phyloP scores from a whole-genome alignment of 2,797 vertebrate species.

The Megaceryle alcyon region DNA sequence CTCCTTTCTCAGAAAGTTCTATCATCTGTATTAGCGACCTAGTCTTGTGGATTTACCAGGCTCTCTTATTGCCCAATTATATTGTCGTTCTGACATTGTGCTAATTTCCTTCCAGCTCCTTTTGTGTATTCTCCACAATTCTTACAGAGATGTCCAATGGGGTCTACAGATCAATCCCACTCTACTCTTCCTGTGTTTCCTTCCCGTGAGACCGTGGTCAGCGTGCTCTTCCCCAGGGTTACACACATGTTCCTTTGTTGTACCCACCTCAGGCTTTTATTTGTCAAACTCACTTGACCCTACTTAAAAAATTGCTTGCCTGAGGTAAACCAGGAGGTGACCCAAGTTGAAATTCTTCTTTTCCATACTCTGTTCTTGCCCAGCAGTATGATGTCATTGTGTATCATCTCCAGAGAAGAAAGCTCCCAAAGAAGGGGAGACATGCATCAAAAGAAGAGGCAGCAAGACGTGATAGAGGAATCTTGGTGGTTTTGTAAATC shows the following conservation, averaged over 20 bases:
- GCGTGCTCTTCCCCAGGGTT: neutral
- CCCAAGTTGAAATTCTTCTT: neutral
- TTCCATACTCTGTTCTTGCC: neutral
- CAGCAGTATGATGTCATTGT: neutral
- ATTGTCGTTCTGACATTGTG: neutral
- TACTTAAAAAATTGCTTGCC: neutral
- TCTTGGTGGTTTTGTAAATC: neutral
- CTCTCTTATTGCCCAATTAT: neutral
- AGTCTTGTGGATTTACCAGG: neutral
- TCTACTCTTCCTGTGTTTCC: neutral
- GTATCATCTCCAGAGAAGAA: neutral
- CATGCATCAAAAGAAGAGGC: neutral
- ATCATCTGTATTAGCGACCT: neutral
- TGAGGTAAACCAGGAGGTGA: neutral
- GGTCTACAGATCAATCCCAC: neutral
- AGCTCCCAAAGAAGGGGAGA: neutral
- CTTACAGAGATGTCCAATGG: neutral
- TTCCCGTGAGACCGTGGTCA: neutral
- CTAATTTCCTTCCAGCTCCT: neutral
- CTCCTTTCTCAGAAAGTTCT: neutral
- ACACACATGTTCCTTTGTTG: neutral
- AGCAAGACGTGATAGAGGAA: neutral
- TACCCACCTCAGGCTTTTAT: neutral
- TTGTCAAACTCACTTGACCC: neutral
- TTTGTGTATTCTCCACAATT: neutral